Base-by-base conservation (phyloP, 2,797 vertebrate species). In the Pseudomugil tenellus region DNA sequence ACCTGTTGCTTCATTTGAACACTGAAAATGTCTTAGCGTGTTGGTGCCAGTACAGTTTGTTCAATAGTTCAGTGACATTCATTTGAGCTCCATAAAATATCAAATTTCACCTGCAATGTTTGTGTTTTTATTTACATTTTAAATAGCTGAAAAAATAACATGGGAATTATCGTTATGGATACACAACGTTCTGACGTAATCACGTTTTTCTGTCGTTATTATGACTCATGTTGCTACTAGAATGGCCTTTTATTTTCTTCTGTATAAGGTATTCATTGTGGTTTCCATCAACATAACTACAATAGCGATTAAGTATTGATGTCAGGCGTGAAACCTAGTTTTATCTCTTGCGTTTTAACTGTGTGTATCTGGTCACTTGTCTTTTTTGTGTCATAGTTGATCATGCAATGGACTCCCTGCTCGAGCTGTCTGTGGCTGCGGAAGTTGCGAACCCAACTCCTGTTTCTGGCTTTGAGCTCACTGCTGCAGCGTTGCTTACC, bases 381-480 rank as follows among this genome's bases (percentile, higher is more conserved):
- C 4, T 41, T 4, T 60, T 6, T 79, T 75, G 63, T 73, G 74
- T 83, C 76, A 6, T 88, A 99, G 98, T 96, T 92, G 98, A 99
- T 85, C 89, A 94, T 21, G 95, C 96, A 35, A 98, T 98, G 97
- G 97, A 99, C 92, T 95, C 95, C 76, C 93, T 99, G 3, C 90
- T 99, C 88, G 97, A 98, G 85, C 92, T 99, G 60, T 98, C 97
- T 49, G 93, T 91, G 54, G 95, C 95, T 0, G 94, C 95, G 60
- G 95, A 96, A 85, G 89, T 62, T 52, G 89, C 79, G 0, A 76
- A 87, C 70, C 85, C 84, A 46, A 41, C 91, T 63, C 55, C 84
- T 43, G 74, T 77, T 37, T 92, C 93, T 32, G 92, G 92, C 31
- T 96, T 96, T 87, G 94, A 95, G 84, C 91, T 88, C 34, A 91